phyloP scores from a whole-genome alignment of 2,113 vertebrate genomes.

The Sceloporus tristichus region DNA sequence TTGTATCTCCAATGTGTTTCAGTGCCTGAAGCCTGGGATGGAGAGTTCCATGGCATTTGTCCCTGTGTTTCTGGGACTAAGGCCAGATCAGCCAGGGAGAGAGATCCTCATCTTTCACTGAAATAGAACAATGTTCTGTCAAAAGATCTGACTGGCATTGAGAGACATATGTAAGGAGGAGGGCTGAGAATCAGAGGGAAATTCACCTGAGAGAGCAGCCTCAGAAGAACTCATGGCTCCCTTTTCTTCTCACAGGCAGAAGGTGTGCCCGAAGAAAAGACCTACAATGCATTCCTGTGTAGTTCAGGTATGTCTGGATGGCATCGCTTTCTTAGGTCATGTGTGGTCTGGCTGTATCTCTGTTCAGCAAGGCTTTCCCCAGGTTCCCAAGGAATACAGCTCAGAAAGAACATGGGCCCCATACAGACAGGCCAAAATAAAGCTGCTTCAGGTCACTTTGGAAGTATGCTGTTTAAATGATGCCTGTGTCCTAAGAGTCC shows the following conservation, averaged over 20 bases:
- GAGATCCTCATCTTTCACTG: neutral
- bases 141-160: no score
- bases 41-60: neutral
- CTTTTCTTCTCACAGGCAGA: neutral
- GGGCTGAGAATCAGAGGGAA: no score
- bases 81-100: neutral
- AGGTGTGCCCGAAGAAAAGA: constrained; percentile 62
- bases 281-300: constrained; percentile 71
- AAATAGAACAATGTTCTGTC: neutral
- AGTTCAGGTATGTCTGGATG: constrained; percentile 66
- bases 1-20: neutral
- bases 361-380: neutral
- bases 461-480: no score
- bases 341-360: constrained; percentile 6
- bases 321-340: neutral
- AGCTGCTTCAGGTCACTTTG: no score
- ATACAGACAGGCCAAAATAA: no score
- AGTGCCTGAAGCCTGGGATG: neutral
- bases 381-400: no score
- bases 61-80: neutral
- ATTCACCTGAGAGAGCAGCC: neutral
- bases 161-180: neutral
- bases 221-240: neutral
- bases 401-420: no score
- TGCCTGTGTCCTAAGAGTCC: no score